Conservation (phyloP, 2,888 invertebrate genomes). For the Eilema griseolum region DNA sequence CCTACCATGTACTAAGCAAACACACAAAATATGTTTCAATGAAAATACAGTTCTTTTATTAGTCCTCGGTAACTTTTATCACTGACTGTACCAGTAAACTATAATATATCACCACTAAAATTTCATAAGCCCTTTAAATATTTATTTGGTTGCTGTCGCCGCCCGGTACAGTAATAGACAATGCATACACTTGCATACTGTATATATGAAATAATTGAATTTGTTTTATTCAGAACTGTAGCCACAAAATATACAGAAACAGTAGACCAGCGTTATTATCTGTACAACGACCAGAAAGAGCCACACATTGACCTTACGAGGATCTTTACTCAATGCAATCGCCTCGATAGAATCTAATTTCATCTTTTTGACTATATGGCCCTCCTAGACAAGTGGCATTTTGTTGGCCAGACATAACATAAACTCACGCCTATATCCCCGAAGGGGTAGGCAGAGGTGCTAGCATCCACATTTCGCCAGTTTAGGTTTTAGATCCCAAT, state of each 20-base stretch:
- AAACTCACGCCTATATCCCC: no score
- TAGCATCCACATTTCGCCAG: no score
- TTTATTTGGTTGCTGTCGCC: constrained; percentile 54
- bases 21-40: neutral
- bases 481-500: no score
- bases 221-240: neutral
- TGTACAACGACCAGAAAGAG: neutral
- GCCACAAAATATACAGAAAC: neutral
- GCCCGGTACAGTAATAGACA: constrained; percentile 51
- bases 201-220: constrained; percentile 18
- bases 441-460: no score
- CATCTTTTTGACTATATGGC: no score
- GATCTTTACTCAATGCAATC: neutral
- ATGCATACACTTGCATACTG: constrained; percentile 34
- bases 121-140: constrained; percentile 41
- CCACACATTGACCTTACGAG: neutral
- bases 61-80: neutral
- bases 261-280: neutral
- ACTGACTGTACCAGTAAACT: constrained; percentile 18
- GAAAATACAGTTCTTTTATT: neutral
- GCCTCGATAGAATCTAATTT: no score
- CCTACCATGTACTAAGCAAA: neutral
- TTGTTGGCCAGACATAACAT: no score
- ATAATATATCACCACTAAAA: constrained; percentile 29
- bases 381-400: no score